These are phyloP conservation scores for Cydia fagiglandana DNA, from an alignment of 1,140 invertebrate genomes.

Conservation along the genomic window DNA sequence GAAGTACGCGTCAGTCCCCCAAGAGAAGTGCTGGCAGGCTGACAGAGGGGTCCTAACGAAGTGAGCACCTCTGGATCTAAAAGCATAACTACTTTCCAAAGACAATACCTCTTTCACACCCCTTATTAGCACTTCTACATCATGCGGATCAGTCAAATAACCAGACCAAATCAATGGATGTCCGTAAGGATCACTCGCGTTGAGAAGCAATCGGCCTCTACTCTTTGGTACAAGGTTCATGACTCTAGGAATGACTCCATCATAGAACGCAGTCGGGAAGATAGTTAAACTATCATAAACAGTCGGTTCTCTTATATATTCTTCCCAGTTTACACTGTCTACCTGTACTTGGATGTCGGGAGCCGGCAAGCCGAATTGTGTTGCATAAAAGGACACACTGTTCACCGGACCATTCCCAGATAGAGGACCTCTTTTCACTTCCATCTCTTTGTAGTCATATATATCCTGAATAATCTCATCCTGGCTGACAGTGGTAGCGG, in stretches of 20 bases:
- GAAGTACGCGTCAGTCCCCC: slow-evolving; percentile 8
- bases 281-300: slow-evolving; percentile 2
- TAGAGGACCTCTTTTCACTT: slow-evolving; percentile 1
- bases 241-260: slow-evolving; percentile 6
- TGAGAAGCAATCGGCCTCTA: slow-evolving; percentile 70
- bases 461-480: slow-evolving; percentile 10
- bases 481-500: slow-evolving; percentile 2
- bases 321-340: neutral
- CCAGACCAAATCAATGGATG: slow-evolving; percentile 81
- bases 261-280: slow-evolving; percentile 12
- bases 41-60: slow-evolving; percentile 78
- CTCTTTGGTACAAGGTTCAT: slow-evolving; percentile 81
- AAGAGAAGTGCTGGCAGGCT: slow-evolving; percentile 42
- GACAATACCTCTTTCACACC: slow-evolving; percentile 77
- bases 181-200: slow-evolving; percentile 75
- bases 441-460: neutral
- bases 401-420: neutral
- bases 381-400: neutral
- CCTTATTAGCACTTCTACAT: slow-evolving; percentile 59
- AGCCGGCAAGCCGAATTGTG: neutral
- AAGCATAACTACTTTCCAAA: slow-evolving; percentile 75
- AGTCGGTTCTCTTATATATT: neutral
- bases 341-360: slow-evolving; percentile 9
- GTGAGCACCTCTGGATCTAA: slow-evolving; percentile 75
- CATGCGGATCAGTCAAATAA: slow-evolving; percentile 70